Base-by-base conservation (phyloP, 64 coral and sea anemone genomes). In the Montipora sp. region DNA sequence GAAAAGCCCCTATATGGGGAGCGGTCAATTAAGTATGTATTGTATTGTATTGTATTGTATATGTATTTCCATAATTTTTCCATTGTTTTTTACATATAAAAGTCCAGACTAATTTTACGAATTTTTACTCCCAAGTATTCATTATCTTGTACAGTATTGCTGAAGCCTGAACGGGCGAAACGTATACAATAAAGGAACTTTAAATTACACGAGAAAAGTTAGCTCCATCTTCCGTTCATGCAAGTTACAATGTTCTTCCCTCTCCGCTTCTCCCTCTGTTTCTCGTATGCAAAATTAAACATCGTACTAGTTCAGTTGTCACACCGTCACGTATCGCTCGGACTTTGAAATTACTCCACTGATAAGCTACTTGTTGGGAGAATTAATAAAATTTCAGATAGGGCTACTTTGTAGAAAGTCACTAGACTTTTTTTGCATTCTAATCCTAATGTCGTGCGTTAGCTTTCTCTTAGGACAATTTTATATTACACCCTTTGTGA, bases 261-360 rank as follows among this genome's bases (percentile, higher is more conserved):
- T 71, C 67, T 71, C 53, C 53, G 0, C 53, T 57, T 57, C 53
- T 57, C 53, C 53, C 1, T 5, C 53, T 11, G 53, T 1, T 57
- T 57, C 4, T 57, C 67, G 67, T 71, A 12, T 71, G 67, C 67
- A 71, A 71, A 71, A n/a, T n/a, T n/a, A n/a, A n/a, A 71, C 67
- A 71, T 71, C 67, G 16, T 5, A 71, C 7, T 71, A 11, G 27
- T 71, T 71, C 67, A 71, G 67, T 71, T 71, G 67, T 12, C 67
- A 71, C 2, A 71, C 20, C 67, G 0, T 71, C 67, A 71, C 67
- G 67, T 71, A 1, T 16, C 2, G 67, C 67, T 71, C 15, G 67
- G 67, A 19, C 67, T 71, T 71, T 71, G 67, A 71, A 71, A 71
- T 71, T 71, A 71, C 67, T 71, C 67, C 7, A 71, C 20, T 71